Evolutionary conservation across 2,888 invertebrate species (phyloP).

Genomic region (Gymnocheta viridis): DNA sequence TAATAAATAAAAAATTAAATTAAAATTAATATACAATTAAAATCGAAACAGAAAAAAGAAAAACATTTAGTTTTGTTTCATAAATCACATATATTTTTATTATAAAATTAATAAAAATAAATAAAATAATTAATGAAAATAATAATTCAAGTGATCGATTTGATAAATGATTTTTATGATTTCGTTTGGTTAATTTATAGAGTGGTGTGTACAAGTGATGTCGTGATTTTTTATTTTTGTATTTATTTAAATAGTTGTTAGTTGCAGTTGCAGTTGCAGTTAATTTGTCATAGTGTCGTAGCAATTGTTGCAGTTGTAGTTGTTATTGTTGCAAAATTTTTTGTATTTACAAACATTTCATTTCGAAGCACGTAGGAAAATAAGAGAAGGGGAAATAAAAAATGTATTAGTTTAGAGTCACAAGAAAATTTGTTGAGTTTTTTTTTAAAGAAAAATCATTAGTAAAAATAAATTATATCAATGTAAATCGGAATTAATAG

Average conservation of each 20-base stretch:
- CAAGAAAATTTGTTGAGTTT: conserved; percentile 8
- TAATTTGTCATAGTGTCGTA: conserved; percentile 40
- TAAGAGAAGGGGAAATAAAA: conserved; percentile 74
- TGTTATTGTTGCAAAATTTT: conserved; percentile 60
- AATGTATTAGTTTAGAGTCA: conserved; percentile 75
- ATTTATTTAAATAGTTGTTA: conserved; percentile 28
- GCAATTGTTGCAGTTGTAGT: conserved; percentile 51
- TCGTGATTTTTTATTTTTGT: conserved; percentile 23
- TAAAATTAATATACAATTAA: background rate
- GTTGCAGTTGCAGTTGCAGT: conserved; percentile 35
- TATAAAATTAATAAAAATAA: background rate
- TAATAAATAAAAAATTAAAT: no score
- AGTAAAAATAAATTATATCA: conserved; percentile 32
- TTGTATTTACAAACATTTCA: conserved; percentile 69
- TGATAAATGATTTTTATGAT: conserved; percentile 42
- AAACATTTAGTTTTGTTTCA: no score
- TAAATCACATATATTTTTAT: no score
- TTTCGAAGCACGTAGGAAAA: conserved; percentile 73
- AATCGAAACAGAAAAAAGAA: background rate
- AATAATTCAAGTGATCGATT: conserved; percentile 28
- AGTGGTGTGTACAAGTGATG: conserved; percentile 64
- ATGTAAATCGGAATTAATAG: conserved; percentile 11
- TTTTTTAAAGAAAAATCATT: conserved; percentile 30
- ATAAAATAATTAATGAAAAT: conserved; percentile 10
- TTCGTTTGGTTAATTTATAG: conserved; percentile 39